Evolutionary conservation across 2,113 vertebrate species (phyloP).

Genomic region (Cavia aperea): DNA sequence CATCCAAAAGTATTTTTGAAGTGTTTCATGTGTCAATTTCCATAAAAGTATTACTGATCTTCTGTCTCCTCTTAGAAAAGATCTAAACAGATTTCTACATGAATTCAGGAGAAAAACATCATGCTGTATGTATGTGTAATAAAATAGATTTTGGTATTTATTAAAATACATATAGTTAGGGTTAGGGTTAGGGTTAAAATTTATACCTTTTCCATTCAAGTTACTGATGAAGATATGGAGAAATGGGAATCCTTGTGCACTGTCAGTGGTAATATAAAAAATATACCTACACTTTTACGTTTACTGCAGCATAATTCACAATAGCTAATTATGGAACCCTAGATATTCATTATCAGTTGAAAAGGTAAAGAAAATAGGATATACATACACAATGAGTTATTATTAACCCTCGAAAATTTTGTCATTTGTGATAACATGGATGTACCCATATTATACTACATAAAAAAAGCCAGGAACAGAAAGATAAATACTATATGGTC

Average conservation of each 20-base stretch:
- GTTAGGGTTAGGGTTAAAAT: neutral
- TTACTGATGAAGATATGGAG: neutral
- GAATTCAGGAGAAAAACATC: neutral
- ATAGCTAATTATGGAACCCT: neutral
- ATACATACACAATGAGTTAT: neutral
- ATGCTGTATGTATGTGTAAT: neutral
- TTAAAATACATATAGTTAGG: neutral
- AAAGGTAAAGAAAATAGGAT: neutral
- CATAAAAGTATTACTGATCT: neutral
- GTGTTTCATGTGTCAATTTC: neutral
- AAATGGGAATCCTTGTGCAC: neutral
- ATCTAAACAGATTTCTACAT: conserved; percentile 3
- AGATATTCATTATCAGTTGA: neutral
- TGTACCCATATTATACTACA: neutral
- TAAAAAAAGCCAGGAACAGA: neutral
- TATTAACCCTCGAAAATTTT: neutral
- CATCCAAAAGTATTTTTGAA: conserved; percentile 2
- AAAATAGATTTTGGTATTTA: neutral
- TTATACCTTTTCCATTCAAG: neutral
- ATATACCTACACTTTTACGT: neutral
- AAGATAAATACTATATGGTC: neutral
- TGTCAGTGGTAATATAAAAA: neutral
- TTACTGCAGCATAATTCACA: neutral
- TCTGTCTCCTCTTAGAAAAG: neutral
- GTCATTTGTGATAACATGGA: neutral